Evolutionary conservation across 2,797 vertebrate species (phyloP), one percentile per base, ranked within the genome.

Genomic region (Eupleurogrammus muticus): DNA sequence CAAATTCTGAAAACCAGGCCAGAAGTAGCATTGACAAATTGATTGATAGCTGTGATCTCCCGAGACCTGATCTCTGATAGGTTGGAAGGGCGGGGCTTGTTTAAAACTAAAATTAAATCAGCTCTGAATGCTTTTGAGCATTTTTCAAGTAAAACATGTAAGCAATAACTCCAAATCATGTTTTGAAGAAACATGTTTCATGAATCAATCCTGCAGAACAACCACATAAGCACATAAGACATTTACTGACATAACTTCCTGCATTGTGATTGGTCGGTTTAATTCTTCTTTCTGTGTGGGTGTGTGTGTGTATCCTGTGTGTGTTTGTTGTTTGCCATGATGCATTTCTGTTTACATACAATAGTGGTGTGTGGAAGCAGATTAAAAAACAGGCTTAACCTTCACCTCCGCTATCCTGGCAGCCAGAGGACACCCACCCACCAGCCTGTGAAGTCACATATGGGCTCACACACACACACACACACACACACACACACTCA

Each of bases 321-420:
- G 28, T 54, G 10, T 10, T 3, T 23, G 24, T 53, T 54, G 10
- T 10, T 3, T 23, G 24, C 53, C 52, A 35, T 16, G 12, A 17
- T 68, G 47, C 21, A 7, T 42, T 23, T 20, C 32, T 80, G 80
- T 85, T 85, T 70, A 76, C 77, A 74, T 66, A 68, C 77, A 72
- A 66, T 10, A 55, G 38, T 44, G 34, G 34, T 78, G 72, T 75
- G 79, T 72, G 34, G 48, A 53, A 58, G 60, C 71, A 65, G 84
- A 86, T 81, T 80, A 70, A 57, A 72, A 66, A 48, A 48, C 46
- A 47, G 59, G 79, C 66, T 84, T 85, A 83, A 79, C 81, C 84
- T 82, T 84, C 55, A 78, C 76, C 73, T 70, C 73, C 57, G 73
- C 59, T 79, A 77, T 75, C 81, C 64, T 77, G 68, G 76, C 73